These are phyloP conservation scores for Palaemon carinicauda DNA, from an alignment of 1,140 invertebrate genomes.

Conservation along the genomic window DNA sequence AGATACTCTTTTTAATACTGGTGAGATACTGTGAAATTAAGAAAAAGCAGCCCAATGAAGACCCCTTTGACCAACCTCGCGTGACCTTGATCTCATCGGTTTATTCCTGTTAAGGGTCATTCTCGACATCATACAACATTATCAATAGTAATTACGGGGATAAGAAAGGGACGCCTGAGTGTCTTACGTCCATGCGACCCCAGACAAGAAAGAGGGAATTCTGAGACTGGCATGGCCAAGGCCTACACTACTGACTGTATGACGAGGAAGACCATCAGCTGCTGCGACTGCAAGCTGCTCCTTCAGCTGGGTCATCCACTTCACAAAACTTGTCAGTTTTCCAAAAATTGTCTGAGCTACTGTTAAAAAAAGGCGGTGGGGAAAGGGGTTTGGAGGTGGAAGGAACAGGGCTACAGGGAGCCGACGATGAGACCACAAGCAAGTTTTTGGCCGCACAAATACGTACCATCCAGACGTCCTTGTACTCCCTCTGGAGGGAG, in stretches of 20 bases:
- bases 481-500: conserved; percentile 57
- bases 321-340: conserved; percentile 49
- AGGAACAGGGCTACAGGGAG: not conserved
- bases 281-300: not conserved
- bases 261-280: not conserved
- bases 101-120: not conserved
- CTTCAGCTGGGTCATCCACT: conserved; percentile 14
- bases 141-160: not conserved
- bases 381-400: not conserved
- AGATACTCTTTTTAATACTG: too few relatives aligned
- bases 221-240: not conserved
- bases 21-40: too few relatives aligned
- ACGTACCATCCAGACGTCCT: conserved; percentile 60
- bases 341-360: conserved; percentile 9
- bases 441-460: conserved; percentile 6
- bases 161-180: not conserved
- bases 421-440: conserved; percentile 25
- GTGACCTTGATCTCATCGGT: not conserved
- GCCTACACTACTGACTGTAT: conserved; percentile 41
- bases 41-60: not conserved
- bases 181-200: conserved; percentile 37
- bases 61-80: not conserved
- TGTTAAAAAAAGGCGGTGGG: conserved; percentile 15
- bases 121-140: too few relatives aligned
- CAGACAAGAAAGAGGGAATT: not conserved